A percentile compares a stretch with the other conserved stretches of the same genome.
Conservation (phyloP, 37 sponge, comb jelly and placozoan genomes). For the Oopsacas minuta region DNA sequence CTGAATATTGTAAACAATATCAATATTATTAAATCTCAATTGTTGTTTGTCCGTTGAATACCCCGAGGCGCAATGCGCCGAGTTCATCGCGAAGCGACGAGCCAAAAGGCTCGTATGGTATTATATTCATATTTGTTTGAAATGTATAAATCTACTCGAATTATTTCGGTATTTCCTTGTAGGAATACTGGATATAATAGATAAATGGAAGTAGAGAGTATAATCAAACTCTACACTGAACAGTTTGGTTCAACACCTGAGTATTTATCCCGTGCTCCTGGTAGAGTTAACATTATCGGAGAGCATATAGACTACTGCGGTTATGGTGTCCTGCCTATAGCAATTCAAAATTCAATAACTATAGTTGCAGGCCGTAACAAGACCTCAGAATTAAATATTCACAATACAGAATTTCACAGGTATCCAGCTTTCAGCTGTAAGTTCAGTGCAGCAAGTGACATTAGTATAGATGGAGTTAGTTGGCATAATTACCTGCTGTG, state of each 20-base stretch:
- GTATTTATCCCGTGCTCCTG: slow-evolving; percentile 75
- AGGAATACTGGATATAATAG: no score
- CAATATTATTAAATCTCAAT: no score
- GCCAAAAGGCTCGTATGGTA: no score
- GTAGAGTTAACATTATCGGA: slow-evolving; percentile 95
- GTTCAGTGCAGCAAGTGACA: slow-evolving; percentile 1
- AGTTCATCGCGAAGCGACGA: no score
- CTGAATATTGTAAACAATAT: no score
- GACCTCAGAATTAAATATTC: slow-evolving; percentile 17
- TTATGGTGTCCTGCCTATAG: slow-evolving; percentile 92
- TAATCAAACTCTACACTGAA: not conserved
- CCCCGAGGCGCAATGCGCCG: no score
- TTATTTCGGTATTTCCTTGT: no score
- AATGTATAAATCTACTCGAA: no score
- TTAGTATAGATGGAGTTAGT: not conserved
- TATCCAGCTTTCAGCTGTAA: slow-evolving; percentile 25
- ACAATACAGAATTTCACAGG: slow-evolving; percentile 23
- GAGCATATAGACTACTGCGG: slow-evolving; percentile 98
- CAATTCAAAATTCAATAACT: slow-evolving; percentile 70
- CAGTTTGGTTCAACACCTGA: slow-evolving; percentile 24
- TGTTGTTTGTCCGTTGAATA: no score
- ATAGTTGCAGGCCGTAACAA: slow-evolving; percentile 33
- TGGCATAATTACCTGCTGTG: slow-evolving; percentile 84
- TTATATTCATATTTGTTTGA: no score
- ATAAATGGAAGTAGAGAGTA: not conserved